These are phyloP conservation scores for Dromiciops gliroides DNA, from an alignment of 2,113 vertebrate genomes.

Conservation along the genomic window DNA sequence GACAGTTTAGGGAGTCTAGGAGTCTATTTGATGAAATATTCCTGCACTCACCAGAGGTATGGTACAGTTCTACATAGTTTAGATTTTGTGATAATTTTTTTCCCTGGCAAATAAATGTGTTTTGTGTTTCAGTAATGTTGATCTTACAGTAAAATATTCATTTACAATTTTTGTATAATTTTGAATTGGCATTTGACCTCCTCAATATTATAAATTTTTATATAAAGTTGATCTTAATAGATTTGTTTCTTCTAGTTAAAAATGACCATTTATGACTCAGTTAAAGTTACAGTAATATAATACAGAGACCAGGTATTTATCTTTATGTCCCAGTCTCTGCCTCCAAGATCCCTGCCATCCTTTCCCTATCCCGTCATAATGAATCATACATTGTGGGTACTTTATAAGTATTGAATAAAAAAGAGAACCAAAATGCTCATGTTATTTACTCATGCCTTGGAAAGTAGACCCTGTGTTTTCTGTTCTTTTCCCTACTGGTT, in stretches of 20 bases:
- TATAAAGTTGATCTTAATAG: neutral
- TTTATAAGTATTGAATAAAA: neutral
- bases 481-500: neutral
- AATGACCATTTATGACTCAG: neutral
- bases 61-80: conserved; percentile 83
- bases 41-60: conserved; percentile 85
- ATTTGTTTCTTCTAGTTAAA: neutral
- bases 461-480: neutral
- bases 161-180: neutral
- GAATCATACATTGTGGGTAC: neutral
- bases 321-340: neutral
- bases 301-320: neutral
- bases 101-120: conserved; percentile 48
- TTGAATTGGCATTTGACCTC: neutral
- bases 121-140: neutral
- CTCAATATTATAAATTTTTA: neutral
- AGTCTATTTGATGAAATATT: conserved; percentile 88
- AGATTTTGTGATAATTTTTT: conserved; percentile 79
- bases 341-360: neutral
- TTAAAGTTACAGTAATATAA: neutral
- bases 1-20: conserved; percentile 87
- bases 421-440: neutral
- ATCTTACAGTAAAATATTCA: neutral
- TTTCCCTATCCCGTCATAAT: neutral
- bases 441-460: neutral